A percentile compares a stretch with the other conserved stretches of the same genome.
These are phyloP conservation scores for Brachionichthys hirsutus DNA, from an alignment of 2,113 vertebrate species.

Conservation along the genomic window DNA sequence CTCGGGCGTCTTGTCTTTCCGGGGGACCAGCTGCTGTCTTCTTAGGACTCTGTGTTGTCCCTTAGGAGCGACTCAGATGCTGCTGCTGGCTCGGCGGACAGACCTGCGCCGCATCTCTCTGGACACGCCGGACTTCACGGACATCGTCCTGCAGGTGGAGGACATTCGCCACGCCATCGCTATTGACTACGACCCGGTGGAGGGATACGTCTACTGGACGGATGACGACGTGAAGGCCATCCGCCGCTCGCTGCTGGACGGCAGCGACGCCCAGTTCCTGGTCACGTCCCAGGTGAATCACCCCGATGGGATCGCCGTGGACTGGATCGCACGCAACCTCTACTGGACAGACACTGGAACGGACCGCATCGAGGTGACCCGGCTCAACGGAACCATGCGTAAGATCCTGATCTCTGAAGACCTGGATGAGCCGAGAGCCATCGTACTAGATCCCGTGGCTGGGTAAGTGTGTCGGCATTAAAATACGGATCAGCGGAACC, in stretches of 20 bases:
- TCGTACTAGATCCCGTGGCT: conserved; percentile 89
- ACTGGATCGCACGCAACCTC: conserved; percentile 95
- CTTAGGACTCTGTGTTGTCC: too few relatives aligned
- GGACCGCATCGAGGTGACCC: conserved; percentile 94
- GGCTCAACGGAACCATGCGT: conserved; percentile 95
- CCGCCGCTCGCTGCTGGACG: conserved; percentile 86
- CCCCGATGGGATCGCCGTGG: conserved; percentile 94
- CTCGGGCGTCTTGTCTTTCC: too few relatives aligned
- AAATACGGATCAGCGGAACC: too few relatives aligned
- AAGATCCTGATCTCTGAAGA: conserved; percentile 96
- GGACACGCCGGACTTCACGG: conserved; percentile 94
- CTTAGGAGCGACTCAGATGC: conserved; percentile 87
- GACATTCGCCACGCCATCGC: conserved; percentile 97
- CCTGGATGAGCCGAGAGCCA: conserved; percentile 93
- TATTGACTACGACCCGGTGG: conserved; percentile 94
- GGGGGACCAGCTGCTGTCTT: too few relatives aligned
- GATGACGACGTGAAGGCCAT: conserved; percentile 95
- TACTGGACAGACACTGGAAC: conserved; percentile 99
- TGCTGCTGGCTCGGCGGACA: conserved; percentile 90
- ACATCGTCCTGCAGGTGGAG: conserved; percentile 89
- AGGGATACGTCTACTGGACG: conserved; percentile 94
- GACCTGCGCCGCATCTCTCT: conserved; percentile 93
- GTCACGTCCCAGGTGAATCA: conserved; percentile 92
- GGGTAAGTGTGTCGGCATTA: too few relatives aligned
- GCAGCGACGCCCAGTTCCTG: conserved; percentile 86